A percentile compares a stretch with the other conserved stretches of the same genome.
Conservation (phyloP, 2,797 vertebrate genomes). For the Varecia variegata region DNA sequence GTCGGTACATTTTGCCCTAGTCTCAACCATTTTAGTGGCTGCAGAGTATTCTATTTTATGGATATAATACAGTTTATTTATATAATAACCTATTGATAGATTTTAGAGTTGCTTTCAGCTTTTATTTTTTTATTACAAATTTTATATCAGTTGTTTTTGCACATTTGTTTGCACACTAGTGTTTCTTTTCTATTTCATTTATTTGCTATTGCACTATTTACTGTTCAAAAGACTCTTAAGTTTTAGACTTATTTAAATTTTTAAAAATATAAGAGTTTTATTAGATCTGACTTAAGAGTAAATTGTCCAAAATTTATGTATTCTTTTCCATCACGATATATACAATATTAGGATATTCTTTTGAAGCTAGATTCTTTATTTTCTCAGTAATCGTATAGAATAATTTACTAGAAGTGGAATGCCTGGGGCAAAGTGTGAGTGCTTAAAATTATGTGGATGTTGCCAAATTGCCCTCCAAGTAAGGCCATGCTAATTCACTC, state of each 20-base stretch:
- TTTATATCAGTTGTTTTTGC: background rate
- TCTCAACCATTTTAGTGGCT: background rate
- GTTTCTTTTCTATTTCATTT: background rate
- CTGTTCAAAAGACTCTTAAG: background rate
- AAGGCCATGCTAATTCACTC: background rate
- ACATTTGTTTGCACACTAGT: background rate
- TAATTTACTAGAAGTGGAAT: background rate
- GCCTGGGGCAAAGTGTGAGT: background rate
- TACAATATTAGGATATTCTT: background rate
- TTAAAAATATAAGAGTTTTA: background rate
- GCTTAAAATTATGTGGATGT: background rate
- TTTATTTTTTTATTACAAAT: background rate
- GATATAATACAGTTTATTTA: background rate
- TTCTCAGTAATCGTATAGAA: conserved; percentile 19
- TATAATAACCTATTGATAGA: background rate
- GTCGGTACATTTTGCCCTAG: background rate
- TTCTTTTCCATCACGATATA: background rate
- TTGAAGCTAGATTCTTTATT: background rate
- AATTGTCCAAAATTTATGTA: background rate
- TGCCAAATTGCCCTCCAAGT: background rate
- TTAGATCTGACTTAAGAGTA: background rate
- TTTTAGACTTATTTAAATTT: background rate
- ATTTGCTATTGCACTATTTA: background rate
- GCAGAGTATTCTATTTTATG: background rate
- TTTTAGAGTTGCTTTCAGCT: background rate